Base-by-base conservation (phyloP, 2,113 vertebrate species). In the Coryphaenoides rupestris region DNA sequence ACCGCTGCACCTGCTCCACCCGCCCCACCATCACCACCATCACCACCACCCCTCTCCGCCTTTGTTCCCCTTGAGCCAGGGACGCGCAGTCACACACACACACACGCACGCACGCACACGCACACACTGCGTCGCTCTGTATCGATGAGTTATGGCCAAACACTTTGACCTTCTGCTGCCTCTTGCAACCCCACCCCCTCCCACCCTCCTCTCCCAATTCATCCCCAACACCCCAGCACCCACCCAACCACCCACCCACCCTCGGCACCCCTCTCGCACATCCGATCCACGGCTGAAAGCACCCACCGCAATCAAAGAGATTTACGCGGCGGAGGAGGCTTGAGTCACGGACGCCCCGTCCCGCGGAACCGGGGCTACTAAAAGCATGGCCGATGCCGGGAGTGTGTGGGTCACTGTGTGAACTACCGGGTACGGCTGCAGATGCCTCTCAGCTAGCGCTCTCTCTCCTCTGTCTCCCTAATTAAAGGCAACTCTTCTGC, bases 81-180 rank as follows among this genome's bases (percentile, higher is more conserved):
- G 55, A 49, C 64, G 58, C 60, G 57, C 56, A 65, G 62, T 76
- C 75, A 74, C 79, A 33, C 79, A 33, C 5, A 60, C 33, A 14
- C 75, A 74, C 79, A 33, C 79, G 26, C 5, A 60, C 33, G 10
- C 64, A 55, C 60, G 57, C 56, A 65, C 60, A 74, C 75, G 73
- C 79, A 33, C 79, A 33, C 5, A 60, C 33, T 12, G 75, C 71
- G 66, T 33, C 73, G 73, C 64, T 72, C 74, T 67, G 74, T 76
- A 76, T 78, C 67, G 74, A 84, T 84, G 79, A 86, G 78, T 81
- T 80, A 72, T 55, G 47, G 62, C 66, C 72, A 56, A 54, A 63
- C 45, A 3, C 57, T 77, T 84, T 88, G 81, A 87, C 83, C 83
- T 77, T 84, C 80, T 65, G 66, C 72, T 67, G 64, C 79, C 76